These are phyloP conservation scores for Helarctos malayanus DNA, from an alignment of 2,797 vertebrate genomes.

Conservation along the genomic window DNA sequence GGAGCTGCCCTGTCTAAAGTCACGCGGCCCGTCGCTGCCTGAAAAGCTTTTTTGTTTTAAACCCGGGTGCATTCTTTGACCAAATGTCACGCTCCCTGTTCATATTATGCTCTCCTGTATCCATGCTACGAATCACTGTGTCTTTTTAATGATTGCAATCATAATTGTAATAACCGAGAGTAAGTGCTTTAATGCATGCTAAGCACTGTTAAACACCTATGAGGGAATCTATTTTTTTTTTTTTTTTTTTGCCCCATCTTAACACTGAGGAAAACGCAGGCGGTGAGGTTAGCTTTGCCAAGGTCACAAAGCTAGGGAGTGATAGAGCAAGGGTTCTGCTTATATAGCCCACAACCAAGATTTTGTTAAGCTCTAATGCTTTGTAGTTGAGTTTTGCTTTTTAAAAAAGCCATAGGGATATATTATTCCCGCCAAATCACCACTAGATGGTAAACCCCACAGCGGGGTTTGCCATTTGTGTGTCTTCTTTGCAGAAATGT, in stretches of 20 bases:
- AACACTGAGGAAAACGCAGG: neutral
- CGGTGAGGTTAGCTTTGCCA: neutral
- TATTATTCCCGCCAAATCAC: neutral
- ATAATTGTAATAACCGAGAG: neutral
- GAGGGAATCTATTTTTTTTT: neutral
- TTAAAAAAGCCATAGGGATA: neutral
- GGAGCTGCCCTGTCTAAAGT: neutral
- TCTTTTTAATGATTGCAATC: neutral
- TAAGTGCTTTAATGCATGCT: neutral
- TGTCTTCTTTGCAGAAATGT: no score
- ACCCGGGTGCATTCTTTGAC: neutral
- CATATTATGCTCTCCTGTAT: neutral
- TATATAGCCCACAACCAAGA: neutral
- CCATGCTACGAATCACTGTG: neutral
- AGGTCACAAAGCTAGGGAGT: neutral
- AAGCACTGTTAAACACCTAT: neutral
- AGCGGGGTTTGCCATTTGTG: neutral
- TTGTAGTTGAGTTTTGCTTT: neutral
- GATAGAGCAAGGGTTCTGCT: neutral
- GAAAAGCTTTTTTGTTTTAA: neutral
- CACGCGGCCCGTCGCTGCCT: accelerated
- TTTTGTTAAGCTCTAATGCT: neutral
- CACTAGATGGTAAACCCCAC: neutral
- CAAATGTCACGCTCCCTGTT: neutral
- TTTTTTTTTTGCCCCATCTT: neutral